Evolutionary conservation across 2,113 vertebrate species (phyloP), one percentile per base, ranked within the genome.

Genomic region (Saimiri boliviensis): DNA sequence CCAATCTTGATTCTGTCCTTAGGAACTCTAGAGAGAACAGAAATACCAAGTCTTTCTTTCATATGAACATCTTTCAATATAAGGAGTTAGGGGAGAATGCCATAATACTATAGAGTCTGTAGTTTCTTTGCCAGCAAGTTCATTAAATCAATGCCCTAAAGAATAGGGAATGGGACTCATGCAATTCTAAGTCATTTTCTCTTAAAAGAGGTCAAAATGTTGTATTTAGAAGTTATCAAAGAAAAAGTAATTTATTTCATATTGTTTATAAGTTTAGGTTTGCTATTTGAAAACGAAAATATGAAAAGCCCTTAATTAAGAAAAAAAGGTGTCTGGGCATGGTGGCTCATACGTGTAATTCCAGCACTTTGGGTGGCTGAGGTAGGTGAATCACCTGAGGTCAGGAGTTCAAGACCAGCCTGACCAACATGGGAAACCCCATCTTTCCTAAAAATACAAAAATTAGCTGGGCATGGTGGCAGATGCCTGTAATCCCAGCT

Each of bases 221-320:
- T 85, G 32, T 79, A 9, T 89, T 71, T n/a, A 88, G 11, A 93
- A 45, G 8, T 93, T 93, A 86, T 66, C 73, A 95, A 93, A 94
- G 76, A 37, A 58, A 94, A 79, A 42, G 4, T 71, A 89, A 92
- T 58, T 96, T 82, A 93, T 96, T 91, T 93, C 37, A 95, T 94
- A 89, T 82, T 3, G 68, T 47, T 90, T 95, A 58, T 35, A 89
- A 90, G 76, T 90, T 96, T 89, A 84, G n/a, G 77, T 74, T 87
- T 91, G 84, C 45, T 80, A 89, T 80, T 76, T 93, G 30, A 94
- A 96, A 97, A 85, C 77, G 14, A n/a, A 93, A 82, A 77, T 91
- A 52, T 35, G 23, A 93, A 86, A 91, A 76, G 47, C 19, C 25
- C 16, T 92, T 83, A 79, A 84, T 52, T 89, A 63, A 63, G 10